Percentiles rank a stretch among this genome's conserved stretches.
These are phyloP conservation scores for Paracanthobrama guichenoti DNA, from an alignment of 2,113 vertebrate species.

Conservation along the genomic window DNA sequence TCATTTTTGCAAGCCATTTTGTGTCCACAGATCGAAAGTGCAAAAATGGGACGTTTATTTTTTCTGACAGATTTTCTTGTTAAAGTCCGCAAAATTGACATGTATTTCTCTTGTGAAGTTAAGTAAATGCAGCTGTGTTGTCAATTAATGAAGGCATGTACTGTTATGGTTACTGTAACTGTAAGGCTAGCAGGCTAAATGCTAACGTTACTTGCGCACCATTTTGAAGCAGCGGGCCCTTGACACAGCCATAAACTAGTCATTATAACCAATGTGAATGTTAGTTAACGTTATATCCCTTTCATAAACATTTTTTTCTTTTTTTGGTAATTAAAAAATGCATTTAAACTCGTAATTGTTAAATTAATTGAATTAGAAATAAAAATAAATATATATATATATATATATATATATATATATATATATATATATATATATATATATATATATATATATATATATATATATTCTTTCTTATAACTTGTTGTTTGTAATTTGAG, in stretches of 20 bases:
- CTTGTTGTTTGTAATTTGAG: not conserved
- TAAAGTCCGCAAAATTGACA: not conserved
- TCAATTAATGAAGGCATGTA: not conserved
- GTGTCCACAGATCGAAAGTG: not conserved
- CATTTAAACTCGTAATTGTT: not conserved
- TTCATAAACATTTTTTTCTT: too few relatives aligned
- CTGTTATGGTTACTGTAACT: constrained; percentile 6
- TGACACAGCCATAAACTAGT: not conserved
- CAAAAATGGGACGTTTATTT: not conserved
- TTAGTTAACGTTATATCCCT: not conserved
- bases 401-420: too few relatives aligned
- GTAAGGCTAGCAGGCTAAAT: constrained; percentile 12
- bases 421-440: too few relatives aligned
- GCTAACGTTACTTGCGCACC: constrained; percentile 42
- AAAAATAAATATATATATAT: too few relatives aligned
- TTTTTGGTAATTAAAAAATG: not conserved
- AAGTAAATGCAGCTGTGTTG: not conserved
- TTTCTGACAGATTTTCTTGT: not conserved
- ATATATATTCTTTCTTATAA: not conserved
- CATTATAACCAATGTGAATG: not conserved
- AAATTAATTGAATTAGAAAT: not conserved
- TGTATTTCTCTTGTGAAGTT: not conserved
- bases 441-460: too few relatives aligned
- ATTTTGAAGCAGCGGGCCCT: constrained; percentile 48
- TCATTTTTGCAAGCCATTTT: constrained; percentile 49